These are phyloP conservation scores for Drosophila cognata DNA, from an alignment of 2,888 invertebrate species.

Conservation along the genomic window DNA sequence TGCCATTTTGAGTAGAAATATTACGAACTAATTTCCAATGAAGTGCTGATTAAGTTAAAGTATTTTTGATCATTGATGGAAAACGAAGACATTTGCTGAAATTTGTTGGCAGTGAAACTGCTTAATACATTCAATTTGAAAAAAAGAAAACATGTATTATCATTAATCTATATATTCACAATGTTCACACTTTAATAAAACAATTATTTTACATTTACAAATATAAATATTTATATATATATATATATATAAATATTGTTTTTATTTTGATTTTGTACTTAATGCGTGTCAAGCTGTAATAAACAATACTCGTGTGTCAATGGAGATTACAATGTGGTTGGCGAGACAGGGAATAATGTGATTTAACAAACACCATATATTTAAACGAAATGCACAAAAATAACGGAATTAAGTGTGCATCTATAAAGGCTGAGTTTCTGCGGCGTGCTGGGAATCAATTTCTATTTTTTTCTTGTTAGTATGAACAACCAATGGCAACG, in stretches of 20 bases:
- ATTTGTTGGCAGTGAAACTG: conserved; percentile 67
- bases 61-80: conserved; percentile 10
- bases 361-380: conserved; percentile 45
- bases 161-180: conserved; percentile 31
- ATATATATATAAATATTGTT: conserved; percentile 33
- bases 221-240: conserved; percentile 50
- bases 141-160: conserved; percentile 51
- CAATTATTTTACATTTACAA: conserved; percentile 52
- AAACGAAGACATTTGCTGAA: conserved; percentile 39
- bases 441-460: conserved; percentile 9
- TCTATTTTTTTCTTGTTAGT: conserved; percentile 26
- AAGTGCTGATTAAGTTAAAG: conserved; percentile 10
- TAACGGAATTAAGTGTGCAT: conserved; percentile 57
- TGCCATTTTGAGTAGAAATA: conserved; percentile 26
- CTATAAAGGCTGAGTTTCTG: conserved; percentile 37
- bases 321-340: conserved; percentile 57
- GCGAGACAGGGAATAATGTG: conserved; percentile 32
- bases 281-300: conserved; percentile 40
- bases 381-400: conserved; percentile 47
- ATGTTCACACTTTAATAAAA: conserved; percentile 64
- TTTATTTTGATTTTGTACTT: conserved; percentile 71
- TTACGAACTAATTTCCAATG: conserved; percentile 21
- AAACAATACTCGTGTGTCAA: conserved; percentile 58
- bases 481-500: conserved; percentile 91
- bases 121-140: conserved; percentile 29